A percentile compares a stretch with the other conserved stretches of the same genome.
Evolutionary conservation across 2,113 vertebrate species (phyloP).

Genomic region (Platysteira castanea): DNA sequence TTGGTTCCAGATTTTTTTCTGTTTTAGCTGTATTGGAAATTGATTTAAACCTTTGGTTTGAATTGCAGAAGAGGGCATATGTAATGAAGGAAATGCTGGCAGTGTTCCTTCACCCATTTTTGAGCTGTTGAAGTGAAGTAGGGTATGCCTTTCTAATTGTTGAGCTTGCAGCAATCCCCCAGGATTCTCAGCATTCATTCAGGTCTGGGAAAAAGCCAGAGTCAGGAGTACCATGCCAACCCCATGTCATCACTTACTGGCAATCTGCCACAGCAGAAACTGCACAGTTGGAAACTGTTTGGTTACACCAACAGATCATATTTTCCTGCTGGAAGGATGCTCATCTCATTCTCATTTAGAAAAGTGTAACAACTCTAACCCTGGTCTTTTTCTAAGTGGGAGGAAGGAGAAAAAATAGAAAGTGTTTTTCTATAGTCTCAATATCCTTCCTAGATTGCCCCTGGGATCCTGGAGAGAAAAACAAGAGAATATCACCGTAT

Average conservation of each 20-base stretch:
- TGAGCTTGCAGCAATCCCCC: not conserved
- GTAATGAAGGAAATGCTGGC: not conserved
- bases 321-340: not conserved
- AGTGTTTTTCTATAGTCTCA: not conserved
- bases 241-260: not conserved
- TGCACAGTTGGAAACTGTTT: not conserved
- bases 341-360: not conserved
- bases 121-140: not conserved
- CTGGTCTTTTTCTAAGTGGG: not conserved
- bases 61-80: not conserved
- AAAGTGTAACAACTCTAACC: not conserved
- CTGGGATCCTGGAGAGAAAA: not conserved
- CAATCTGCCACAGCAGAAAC: not conserved
- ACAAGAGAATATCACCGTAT: not conserved
- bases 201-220: conserved; percentile 1
- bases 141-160: not conserved
- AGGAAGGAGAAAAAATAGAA: rapidly evolving
- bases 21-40: not conserved
- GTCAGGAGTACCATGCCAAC: not conserved
- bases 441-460: not conserved
- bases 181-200: not conserved
- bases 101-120: not conserved
- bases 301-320: not conserved
- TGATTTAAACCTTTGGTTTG: not conserved
- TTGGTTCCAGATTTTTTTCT: not conserved